These are phyloP conservation scores for Caenorhabditis inopinata DNA, from an alignment of 1,140 invertebrate genomes.

Conservation along the genomic window DNA sequence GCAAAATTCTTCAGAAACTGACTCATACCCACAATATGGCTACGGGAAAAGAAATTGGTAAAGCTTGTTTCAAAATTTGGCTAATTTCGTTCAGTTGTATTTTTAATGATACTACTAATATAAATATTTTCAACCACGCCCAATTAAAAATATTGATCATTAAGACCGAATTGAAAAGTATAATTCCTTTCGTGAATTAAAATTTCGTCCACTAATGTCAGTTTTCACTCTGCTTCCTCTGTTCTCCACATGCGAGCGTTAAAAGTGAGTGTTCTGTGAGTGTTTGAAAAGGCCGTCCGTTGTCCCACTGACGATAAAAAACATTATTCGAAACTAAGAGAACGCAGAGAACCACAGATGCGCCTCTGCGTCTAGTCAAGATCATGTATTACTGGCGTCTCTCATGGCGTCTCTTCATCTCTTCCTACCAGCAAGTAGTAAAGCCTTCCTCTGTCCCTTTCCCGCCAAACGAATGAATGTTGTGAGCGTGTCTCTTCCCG, in stretches of 20 bases:
- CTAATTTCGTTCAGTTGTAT: too few species aligned
- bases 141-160: too few species aligned
- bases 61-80: too few species aligned
- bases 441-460: conserved; percentile 16
- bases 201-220: too few species aligned
- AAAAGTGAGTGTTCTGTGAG: conserved; percentile 25
- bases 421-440: conserved; percentile 30
- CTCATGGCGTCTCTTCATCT: neutral
- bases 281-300: conserved; percentile 27
- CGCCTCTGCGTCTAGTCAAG: too few species aligned
- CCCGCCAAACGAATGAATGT: conserved; percentile 36
- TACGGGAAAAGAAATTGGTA: conserved; percentile 7
- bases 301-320: neutral
- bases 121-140: too few species aligned
- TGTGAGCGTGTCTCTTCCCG: conserved; percentile 26
- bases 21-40: neutral
- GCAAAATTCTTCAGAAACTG: neutral
- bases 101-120: neutral
- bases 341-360: neutral
- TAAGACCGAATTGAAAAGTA: too few species aligned
- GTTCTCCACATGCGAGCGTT: neutral
- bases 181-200: too few species aligned
- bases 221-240: neutral
- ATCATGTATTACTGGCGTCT: neutral
- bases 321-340: neutral